Evolutionary conservation across 2,113 vertebrate genomes (phyloP).

Genomic region (Cyanistes caeruleus): DNA sequence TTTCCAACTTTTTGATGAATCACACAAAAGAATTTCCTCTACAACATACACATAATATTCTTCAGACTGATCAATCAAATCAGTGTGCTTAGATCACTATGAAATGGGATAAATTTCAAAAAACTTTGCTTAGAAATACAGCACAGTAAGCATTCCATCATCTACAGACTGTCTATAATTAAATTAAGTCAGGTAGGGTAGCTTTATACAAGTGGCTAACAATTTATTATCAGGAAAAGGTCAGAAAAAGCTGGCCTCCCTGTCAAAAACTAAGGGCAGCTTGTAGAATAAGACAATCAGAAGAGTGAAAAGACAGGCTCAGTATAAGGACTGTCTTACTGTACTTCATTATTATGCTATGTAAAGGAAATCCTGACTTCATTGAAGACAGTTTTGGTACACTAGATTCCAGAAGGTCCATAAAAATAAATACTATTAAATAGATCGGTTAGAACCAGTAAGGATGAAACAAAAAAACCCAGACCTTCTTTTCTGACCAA

Average conservation of each 20-base stretch:
- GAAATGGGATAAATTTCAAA: background rate
- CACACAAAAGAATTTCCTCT: background rate
- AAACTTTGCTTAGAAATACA: background rate
- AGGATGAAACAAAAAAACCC: background rate
- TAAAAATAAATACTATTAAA: background rate
- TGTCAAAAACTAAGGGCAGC: background rate
- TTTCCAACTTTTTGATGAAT: background rate
- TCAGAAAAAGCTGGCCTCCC: background rate
- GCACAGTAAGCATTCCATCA: background rate
- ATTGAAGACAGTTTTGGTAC: background rate
- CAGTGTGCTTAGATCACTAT: background rate
- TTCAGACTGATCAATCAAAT: background rate
- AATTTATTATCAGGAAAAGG: background rate
- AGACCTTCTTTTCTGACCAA: background rate
- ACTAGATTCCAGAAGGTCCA: background rate
- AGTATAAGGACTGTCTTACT: background rate
- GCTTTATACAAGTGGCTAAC: background rate
- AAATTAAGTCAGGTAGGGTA: background rate
- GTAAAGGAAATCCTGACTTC: background rate
- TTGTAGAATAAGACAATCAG: background rate
- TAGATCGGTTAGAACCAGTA: background rate
- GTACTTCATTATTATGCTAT: background rate
- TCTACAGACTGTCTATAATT: background rate
- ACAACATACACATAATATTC: background rate
- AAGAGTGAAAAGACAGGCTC: background rate